These are phyloP conservation scores for Elysia crispata DNA, from an alignment of 2,888 invertebrate genomes.

Conservation along the genomic window DNA sequence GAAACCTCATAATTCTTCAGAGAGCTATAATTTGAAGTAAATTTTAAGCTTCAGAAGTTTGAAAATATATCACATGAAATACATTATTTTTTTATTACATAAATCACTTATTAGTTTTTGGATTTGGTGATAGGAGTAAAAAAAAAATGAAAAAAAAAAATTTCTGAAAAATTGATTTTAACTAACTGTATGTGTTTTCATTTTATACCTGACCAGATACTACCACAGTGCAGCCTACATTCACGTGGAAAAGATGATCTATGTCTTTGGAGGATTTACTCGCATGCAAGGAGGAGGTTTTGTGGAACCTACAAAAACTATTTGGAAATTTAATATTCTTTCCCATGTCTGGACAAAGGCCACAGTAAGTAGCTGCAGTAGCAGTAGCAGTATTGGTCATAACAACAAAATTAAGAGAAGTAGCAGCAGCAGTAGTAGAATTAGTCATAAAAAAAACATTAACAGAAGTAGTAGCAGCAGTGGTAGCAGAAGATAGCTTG, in stretches of 20 bases:
- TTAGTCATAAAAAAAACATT: neutral
- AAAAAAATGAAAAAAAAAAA: no score
- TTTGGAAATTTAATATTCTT: slow-evolving; percentile 89
- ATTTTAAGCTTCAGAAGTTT: no score
- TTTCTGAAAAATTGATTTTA: no score
- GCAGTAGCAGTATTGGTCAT: slow-evolving; percentile 29
- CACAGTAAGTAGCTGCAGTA: slow-evolving; percentile 53
- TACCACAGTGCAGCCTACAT: slow-evolving; percentile 95
- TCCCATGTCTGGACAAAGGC: slow-evolving; percentile 76
- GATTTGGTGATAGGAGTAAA: no score
- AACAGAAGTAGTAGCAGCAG: neutral
- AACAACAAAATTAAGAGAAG: slow-evolving; percentile 30
- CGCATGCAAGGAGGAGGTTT: slow-evolving; percentile 3
- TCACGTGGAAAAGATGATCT: slow-evolving; percentile 89
- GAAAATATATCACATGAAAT: no score
- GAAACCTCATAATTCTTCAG: no score
- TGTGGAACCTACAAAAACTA: slow-evolving; percentile 86
- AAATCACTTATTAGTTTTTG: no score
- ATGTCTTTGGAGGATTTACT: slow-evolving; percentile 90
- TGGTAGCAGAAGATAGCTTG: no score
- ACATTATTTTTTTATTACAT: no score
- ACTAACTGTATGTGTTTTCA: neutral
- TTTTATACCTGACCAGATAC: slow-evolving; percentile 81
- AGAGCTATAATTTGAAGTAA: no score
- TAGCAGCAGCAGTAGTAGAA: slow-evolving; percentile 23